These are phyloP conservation scores for Percopsis transmontana DNA, from an alignment of 2,113 vertebrate genomes.

Conservation along the genomic window DNA sequence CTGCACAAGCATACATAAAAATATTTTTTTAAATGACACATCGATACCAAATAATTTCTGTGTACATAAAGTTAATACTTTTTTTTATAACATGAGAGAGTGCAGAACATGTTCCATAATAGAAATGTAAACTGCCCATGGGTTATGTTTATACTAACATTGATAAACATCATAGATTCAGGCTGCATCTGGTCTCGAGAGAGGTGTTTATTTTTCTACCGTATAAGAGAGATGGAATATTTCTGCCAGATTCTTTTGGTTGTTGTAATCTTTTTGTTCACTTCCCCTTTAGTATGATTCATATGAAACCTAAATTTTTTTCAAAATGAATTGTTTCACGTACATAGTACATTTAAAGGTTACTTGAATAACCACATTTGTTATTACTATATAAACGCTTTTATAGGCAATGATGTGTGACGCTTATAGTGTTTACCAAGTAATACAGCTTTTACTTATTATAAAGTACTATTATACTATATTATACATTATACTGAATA, in stretches of 20 bases:
- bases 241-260: constrained; percentile 34
- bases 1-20: constrained; percentile 14
- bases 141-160: constrained; percentile 59
- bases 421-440: too few relatives aligned
- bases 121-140: constrained; percentile 72
- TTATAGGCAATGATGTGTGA: neutral
- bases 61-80: neutral
- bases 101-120: constrained; percentile 55
- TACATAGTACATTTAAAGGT: neutral
- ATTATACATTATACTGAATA: neutral
- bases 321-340: neutral
- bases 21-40: neutral
- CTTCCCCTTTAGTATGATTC: constrained; percentile 9
- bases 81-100: constrained; percentile 28
- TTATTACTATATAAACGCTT: neutral
- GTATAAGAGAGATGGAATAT: constrained; percentile 47
- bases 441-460: too few relatives aligned
- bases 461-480: too few relatives aligned
- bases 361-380: neutral
- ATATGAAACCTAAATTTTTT: neutral
- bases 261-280: constrained; percentile 32
- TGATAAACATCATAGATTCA: constrained; percentile 71
- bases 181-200: constrained; percentile 68
- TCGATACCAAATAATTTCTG: neutral
- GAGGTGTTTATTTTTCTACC: constrained; percentile 69